Evolutionary conservation across 2,888 invertebrate species (phyloP), one percentile per base, ranked within the genome.

Genomic region (Parelbella ahira): DNA sequence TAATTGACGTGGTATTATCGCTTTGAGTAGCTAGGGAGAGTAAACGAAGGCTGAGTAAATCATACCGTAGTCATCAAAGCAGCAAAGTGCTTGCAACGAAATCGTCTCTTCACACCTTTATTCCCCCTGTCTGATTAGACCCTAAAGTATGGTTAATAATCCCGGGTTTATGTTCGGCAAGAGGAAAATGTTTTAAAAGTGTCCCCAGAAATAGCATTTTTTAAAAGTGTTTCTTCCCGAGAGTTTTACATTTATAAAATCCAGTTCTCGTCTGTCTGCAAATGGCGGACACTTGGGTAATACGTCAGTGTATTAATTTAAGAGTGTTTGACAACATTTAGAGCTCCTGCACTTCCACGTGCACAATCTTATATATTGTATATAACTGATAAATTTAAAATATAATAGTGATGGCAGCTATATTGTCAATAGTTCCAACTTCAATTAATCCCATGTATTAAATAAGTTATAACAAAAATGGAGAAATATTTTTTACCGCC

Each of bases 1-100:
- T 41, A 41, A 41, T 41, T 41, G 41, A 41, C 41, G 41, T 32
- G 25, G 12, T 12, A 41, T 27, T 33, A 41, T 41, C 25, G 39
- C 18, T 20, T 25, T 27, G 27, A 33, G 41, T 41, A 41, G 33
- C 41, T 27, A n/a, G 33, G 33, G 41, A 41, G 33, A 25, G 32
- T 23, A 30, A 37, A 29, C 32, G 23, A 9, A 32, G 32, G 1
- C 33, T 33, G 39, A 13, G 27, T 7, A 27, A 41, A 41, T 41
- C 39, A 20, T 41, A 10, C 34, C 32, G 11, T 7, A 18, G 24
- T 41, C 27, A 33, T 33, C 39, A 33, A 32, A 39, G 39, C 32
- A 13, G n/a, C n/a, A 3, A 41, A 34, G 41, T 41, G 41, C 13
- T 33, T 27, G 7, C 24, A 4, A 19, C 30, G 12, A 33, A 41